Conservation (phyloP, 2,113 vertebrate species). For the Coturnix japonica region DNA sequence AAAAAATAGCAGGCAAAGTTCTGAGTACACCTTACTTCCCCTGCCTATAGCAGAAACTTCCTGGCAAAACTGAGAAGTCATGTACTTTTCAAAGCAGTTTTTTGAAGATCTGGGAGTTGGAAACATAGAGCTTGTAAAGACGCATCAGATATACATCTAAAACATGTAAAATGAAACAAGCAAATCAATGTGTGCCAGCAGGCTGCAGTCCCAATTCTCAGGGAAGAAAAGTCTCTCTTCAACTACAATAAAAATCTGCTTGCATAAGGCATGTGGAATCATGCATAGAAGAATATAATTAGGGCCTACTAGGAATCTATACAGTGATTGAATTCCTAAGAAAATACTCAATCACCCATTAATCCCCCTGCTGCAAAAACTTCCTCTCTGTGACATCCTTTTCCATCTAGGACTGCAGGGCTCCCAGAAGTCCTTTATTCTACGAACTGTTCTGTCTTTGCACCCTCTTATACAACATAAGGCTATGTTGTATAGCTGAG, state of each 20-base stretch:
- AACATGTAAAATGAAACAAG: neutral
- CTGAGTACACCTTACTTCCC: neutral
- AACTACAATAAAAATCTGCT: constrained; percentile 20
- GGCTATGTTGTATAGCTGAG: no score
- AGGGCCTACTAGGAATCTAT: neutral
- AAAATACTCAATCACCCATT: neutral
- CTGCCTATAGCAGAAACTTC: neutral
- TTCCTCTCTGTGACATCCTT: neutral
- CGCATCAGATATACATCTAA: neutral
- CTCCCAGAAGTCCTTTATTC: neutral
- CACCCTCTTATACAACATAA: neutral
- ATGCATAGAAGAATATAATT: constrained; percentile 5
- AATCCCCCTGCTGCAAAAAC: neutral
- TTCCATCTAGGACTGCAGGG: neutral
- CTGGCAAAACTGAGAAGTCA: neutral
- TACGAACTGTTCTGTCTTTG: neutral
- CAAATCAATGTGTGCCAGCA: neutral
- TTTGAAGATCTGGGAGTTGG: neutral
- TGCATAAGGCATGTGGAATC: neutral
- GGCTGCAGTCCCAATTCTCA: neutral
- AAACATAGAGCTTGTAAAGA: neutral
- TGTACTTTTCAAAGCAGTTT: neutral
- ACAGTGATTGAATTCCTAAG: constrained; percentile 9
- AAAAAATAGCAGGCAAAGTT: neutral
- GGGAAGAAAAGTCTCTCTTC: neutral